Evolutionary conservation across 2,797 vertebrate genomes (phyloP).

Genomic region (Nyctibius grandis): DNA sequence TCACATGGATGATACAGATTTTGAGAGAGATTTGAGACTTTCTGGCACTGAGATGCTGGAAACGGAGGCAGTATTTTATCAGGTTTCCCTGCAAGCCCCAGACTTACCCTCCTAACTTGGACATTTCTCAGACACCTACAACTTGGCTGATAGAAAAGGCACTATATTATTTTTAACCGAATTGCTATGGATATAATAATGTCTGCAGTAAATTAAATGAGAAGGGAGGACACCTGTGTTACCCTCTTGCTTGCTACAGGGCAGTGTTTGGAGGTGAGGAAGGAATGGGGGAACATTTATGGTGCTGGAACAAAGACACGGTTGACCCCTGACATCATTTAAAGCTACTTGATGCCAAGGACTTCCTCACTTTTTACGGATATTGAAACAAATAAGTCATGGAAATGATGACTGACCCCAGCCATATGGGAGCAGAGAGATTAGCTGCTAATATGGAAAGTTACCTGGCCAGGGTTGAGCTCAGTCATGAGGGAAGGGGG

Average conservation of each 20-base stretch:
- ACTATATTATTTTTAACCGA: background rate
- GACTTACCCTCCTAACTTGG: background rate
- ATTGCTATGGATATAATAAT: background rate
- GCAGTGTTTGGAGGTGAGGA: background rate
- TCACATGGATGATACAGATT: background rate
- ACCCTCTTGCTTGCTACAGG: background rate
- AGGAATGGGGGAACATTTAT: background rate
- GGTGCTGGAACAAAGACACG: background rate
- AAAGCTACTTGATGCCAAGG: slow-evolving; percentile 51
- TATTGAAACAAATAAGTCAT: slow-evolving; percentile 68
- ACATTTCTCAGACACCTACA: background rate
- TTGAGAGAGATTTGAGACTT: background rate
- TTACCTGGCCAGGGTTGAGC: slow-evolving; percentile 60
- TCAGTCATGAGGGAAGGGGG: slow-evolving; percentile 32
- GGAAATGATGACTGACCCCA: slow-evolving; percentile 61
- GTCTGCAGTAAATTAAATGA: slow-evolving; percentile 29
- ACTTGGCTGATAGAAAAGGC: background rate
- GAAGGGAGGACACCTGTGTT: slow-evolving; percentile 13
- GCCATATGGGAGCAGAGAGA: slow-evolving; percentile 56
- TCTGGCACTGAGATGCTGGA: background rate
- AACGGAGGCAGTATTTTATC: background rate
- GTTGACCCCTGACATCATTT: slow-evolving; percentile 55
- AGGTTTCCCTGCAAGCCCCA: background rate
- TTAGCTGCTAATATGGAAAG: slow-evolving; percentile 69
- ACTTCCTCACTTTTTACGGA: slow-evolving; percentile 58